Evolutionary conservation across 2,797 vertebrate species (phyloP).

Genomic region (Anolis apletophallus): DNA sequence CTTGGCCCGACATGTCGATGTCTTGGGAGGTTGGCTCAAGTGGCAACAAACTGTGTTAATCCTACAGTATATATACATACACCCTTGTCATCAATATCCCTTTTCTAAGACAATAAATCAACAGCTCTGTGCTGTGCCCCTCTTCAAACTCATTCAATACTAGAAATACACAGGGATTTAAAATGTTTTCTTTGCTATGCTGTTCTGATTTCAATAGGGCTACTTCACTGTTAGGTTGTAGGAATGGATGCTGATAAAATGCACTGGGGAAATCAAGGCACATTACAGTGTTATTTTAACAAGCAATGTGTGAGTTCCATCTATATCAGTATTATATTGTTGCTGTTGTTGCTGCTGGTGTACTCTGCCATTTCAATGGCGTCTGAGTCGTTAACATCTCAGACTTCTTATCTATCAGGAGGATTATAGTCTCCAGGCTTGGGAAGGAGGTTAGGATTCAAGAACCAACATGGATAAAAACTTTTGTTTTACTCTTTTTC

Average conservation of each 20-base stretch:
- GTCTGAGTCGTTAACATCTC: background rate
- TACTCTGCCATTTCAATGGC: background rate
- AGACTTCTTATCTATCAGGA: background rate
- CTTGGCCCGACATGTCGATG: too few relatives aligned
- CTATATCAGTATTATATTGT: background rate
- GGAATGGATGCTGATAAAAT: background rate
- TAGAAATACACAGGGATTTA: background rate
- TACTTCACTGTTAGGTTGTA: too few relatives aligned
- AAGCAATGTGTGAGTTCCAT: background rate
- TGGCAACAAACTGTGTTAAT: too few relatives aligned
- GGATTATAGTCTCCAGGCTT: background rate
- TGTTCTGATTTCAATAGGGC: background rate
- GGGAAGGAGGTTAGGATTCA: background rate
- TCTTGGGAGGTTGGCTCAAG: too few relatives aligned
- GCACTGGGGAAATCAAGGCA: background rate
- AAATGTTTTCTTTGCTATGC: background rate
- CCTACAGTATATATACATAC: too few relatives aligned
- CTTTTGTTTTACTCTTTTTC: background rate
- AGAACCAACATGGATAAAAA: constrained; percentile 2
- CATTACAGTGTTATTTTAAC: background rate
- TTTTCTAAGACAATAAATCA: too few relatives aligned
- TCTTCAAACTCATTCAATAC: background rate
- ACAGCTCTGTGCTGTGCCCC: too few relatives aligned
- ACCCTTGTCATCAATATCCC: too few relatives aligned
- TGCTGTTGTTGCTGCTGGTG: background rate